These are phyloP conservation scores for Perodicticus potto DNA, from an alignment of 2,797 vertebrate genomes.

Conservation along the genomic window DNA sequence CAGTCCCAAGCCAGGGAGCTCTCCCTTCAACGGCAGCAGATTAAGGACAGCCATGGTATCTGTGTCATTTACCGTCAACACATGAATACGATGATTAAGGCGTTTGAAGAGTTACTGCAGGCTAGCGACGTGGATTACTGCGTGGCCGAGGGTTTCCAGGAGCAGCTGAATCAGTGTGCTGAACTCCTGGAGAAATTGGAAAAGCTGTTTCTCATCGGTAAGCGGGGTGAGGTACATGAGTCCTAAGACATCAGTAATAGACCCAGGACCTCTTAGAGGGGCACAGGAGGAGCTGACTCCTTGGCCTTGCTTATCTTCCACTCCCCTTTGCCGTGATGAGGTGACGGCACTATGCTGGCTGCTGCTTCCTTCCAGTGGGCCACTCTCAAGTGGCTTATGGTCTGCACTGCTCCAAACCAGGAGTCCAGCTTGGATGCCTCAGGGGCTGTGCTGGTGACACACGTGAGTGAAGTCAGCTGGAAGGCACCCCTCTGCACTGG, in stretches of 20 bases:
- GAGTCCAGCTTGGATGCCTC: background rate
- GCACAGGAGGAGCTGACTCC: background rate
- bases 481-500: background rate
- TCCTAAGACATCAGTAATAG: rapidly evolving
- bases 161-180: slow-evolving; percentile 93
- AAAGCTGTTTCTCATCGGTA: slow-evolving; percentile 91
- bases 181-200: slow-evolving; percentile 92
- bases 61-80: slow-evolving; percentile 92
- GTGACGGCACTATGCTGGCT: background rate
- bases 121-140: slow-evolving; percentile 90
- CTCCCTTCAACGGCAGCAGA: slow-evolving; percentile 93
- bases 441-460: rapidly evolving
- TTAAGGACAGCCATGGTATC: slow-evolving; percentile 91
- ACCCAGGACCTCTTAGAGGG: rapidly evolving
- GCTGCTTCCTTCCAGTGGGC: background rate
- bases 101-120: slow-evolving; percentile 94
- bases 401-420: background rate
- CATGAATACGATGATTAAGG: slow-evolving; percentile 90
- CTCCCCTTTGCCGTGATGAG: background rate
- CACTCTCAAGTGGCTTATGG: background rate
- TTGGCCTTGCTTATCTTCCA: background rate
- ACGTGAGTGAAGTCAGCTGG: background rate
- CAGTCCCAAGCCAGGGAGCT: slow-evolving; percentile 94
- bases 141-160: slow-evolving; percentile 90
- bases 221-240: background rate